Conservation (phyloP, 2,888 invertebrate species). For the Adelphocoris suturalis region DNA sequence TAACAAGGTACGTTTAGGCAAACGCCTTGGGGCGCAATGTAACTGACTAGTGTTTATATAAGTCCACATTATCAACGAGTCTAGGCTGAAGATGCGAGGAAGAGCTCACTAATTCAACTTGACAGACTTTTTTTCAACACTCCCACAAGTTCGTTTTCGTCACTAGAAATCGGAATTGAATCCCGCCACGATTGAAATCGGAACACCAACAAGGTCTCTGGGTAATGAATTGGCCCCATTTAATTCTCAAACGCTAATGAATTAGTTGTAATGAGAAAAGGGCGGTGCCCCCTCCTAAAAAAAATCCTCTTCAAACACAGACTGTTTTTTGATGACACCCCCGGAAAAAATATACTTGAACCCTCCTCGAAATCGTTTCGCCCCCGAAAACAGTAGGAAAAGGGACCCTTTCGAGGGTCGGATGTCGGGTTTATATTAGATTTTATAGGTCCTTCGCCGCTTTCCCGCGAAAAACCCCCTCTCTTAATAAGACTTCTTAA, state of each 20-base stretch:
- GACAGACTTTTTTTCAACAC: too few species aligned
- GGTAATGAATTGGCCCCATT: too few species aligned
- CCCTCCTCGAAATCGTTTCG: background rate
- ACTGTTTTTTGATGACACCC: background rate
- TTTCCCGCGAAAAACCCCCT: background rate
- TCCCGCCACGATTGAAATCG: too few species aligned
- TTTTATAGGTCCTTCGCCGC: background rate
- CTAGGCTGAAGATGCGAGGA: too few species aligned
- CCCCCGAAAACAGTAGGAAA: background rate
- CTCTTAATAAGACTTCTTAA: slow-evolving; percentile 1
- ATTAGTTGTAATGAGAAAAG: background rate
- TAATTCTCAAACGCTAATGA: background rate
- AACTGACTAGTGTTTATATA: too few species aligned
- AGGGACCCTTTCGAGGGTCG: background rate
- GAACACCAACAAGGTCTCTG: too few species aligned
- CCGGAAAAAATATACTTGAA: background rate
- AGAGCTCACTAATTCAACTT: too few species aligned
- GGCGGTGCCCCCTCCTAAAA: background rate
- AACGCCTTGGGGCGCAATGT: too few species aligned
- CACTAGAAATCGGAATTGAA: too few species aligned
- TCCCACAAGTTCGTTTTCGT: background rate
- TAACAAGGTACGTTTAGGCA: too few species aligned
- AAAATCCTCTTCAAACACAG: background rate
- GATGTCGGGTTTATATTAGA: background rate
- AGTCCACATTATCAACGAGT: background rate